Base-by-base conservation (phyloP, 2,113 vertebrate genomes). In the Oreochromis tanganicae region DNA sequence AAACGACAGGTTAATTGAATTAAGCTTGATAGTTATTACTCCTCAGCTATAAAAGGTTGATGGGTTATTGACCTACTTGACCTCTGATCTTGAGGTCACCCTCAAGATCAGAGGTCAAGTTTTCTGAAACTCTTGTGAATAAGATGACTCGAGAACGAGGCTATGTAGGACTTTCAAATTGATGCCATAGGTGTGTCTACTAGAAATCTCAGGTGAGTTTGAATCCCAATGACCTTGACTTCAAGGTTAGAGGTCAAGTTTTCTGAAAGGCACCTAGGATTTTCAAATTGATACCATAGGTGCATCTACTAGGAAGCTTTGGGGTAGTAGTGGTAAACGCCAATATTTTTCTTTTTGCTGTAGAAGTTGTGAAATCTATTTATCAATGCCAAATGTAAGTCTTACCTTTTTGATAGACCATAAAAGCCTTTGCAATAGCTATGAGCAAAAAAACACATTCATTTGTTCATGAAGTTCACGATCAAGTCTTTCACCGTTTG, bases 31-130 rank as follows among this genome's bases (percentile, higher is more conserved):
- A 27, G 21, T 46, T 63, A 34, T 63, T 63, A 19, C 59, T 34
- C 29, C 9, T 63, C 17, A 36, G 5, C 32, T 63, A 36, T 63
- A 36, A 63, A 36, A 63, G 29, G 59, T 1, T 34, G 32, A n/a
- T 63, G 17, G 0, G 29, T 27, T 27, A 27, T n/a, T n/a, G n/a
- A n/a, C n/a, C n/a, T n/a, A n/a, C n/a, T 27, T 27, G 24, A 27
- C 24, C 24, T 27, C 24, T 27, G 24, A 27, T 27, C 24, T 27
- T 27, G 24, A 27, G 59, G 29, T 29, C 36, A 16, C 36, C 59
- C 59, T 63, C 29, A 63, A 63, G 9, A 34, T 34, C 59, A 34
- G 59, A 34, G 5, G 29, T 63, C 59, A 63, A 63, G 59, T 34
- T 34, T 63, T 63, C 59, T 63, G 29, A 63, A 63, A 63, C 29